Evolutionary conservation across 2,113 vertebrate species (phyloP).

Genomic region (Erythrocercus mccallii): DNA sequence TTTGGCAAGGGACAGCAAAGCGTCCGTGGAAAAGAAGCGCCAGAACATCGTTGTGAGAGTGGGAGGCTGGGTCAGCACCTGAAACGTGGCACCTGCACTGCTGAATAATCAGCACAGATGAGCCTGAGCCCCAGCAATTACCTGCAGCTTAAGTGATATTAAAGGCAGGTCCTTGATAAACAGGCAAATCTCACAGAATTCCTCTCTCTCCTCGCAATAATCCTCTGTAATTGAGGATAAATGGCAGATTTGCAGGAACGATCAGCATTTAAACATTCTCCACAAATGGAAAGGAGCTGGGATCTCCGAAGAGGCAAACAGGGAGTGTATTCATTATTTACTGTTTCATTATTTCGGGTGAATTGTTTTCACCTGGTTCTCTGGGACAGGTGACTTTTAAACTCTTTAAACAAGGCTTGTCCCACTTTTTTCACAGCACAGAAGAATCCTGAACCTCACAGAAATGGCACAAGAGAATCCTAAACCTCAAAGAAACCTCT

Average conservation of each 20-base stretch:
- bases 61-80: neutral
- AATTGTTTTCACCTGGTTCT: neutral
- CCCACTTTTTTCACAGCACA: neutral
- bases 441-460: neutral
- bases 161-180: conserved; percentile 30
- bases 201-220: neutral
- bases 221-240: conserved; percentile 51
- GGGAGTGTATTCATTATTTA: neutral
- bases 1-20: neutral
- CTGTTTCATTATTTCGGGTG: neutral
- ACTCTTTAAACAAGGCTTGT: neutral
- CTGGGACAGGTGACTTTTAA: neutral
- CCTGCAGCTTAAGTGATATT: conserved; percentile 32
- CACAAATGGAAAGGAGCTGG: neutral
- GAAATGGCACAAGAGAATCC: neutral
- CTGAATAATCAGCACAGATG: neutral
- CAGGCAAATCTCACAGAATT: neutral
- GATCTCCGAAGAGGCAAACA: neutral
- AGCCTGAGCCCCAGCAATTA: conserved; percentile 7
- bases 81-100: neutral
- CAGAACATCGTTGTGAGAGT: fast-evolving
- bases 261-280: neutral
- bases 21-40: neutral
- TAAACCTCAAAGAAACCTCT: neutral
- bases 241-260: neutral